Conservation (phyloP, 2,888 invertebrate species). For the Blastobasis lacticolella region DNA sequence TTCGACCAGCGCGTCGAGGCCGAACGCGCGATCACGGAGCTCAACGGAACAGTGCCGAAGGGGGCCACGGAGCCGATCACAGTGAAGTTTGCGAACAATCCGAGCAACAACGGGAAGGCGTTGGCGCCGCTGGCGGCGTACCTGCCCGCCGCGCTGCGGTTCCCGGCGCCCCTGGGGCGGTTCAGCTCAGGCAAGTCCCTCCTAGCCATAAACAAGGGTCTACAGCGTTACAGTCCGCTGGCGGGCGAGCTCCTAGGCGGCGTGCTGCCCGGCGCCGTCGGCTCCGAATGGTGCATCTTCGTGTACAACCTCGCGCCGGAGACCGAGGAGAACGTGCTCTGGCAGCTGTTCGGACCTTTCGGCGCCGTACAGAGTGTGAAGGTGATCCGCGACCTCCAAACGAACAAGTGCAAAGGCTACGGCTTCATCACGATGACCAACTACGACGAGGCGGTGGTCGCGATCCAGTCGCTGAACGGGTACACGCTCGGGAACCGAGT, state of each 20-base stretch:
- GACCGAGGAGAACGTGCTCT: conserved; percentile 95
- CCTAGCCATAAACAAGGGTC: conserved; percentile 85
- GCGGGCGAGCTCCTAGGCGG: conserved; percentile 87
- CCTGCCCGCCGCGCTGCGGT: conserved; percentile 81
- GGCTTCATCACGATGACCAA: conserved; percentile 97
- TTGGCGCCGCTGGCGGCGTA: conserved; percentile 89
- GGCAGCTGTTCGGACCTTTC: conserved; percentile 97
- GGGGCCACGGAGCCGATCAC: conserved; percentile 92
- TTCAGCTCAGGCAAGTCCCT: conserved; percentile 93
- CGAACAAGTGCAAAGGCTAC: conserved; percentile 96
- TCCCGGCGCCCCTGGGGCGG: conserved; percentile 79
- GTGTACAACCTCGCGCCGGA: conserved; percentile 97
- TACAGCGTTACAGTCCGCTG: conserved; percentile 88
- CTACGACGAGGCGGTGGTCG: conserved; percentile 94
- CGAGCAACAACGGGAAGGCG: conserved; percentile 88
- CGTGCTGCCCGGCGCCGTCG: conserved; percentile 83
- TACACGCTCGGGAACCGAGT: conserved; percentile 93
- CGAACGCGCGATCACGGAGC: conserved; percentile 93
- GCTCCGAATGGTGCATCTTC: conserved; percentile 93
- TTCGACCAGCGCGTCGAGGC: conserved; percentile 95
- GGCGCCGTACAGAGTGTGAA: conserved; percentile 95
- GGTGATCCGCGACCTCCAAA: conserved; percentile 92
- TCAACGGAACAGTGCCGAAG: conserved; percentile 92
- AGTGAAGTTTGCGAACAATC: conserved; percentile 96
- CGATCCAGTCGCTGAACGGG: conserved; percentile 93